A percentile compares a stretch with the other conserved stretches of the same genome.
phyloP scores from a whole-genome alignment of 2,797 vertebrate genomes.

The Acanthurus lineatus region DNA sequence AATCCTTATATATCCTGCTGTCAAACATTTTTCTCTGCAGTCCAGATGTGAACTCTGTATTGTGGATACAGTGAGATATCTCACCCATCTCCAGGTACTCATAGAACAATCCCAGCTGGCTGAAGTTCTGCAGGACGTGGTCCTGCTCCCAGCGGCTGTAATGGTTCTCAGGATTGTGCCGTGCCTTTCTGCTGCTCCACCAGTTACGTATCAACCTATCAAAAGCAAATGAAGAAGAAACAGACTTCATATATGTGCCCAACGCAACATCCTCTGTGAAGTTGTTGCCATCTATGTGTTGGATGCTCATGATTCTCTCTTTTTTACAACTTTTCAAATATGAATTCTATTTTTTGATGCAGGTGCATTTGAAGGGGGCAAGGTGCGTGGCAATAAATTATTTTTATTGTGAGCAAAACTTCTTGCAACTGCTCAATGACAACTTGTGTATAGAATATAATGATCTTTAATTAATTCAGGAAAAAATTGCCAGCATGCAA shows the following conservation, averaged over 20 bases:
- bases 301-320: too few relatives aligned
- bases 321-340: too few relatives aligned
- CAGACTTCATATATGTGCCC: neutral
- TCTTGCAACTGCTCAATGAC: too few relatives aligned
- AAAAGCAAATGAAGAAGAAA: conserved; percentile 11
- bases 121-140: conserved; percentile 91
- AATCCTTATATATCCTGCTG: neutral
- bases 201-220: conserved; percentile 91
- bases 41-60: neutral
- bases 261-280: too few relatives aligned
- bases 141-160: conserved; percentile 98
- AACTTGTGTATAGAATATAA: too few relatives aligned
- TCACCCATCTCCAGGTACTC: conserved; percentile 99
- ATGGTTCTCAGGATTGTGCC: conserved; percentile 87
- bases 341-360: too few relatives aligned
- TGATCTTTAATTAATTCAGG: too few relatives aligned
- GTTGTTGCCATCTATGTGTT: too few relatives aligned
- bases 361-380: too few relatives aligned
- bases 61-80: conserved; percentile 15
- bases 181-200: conserved; percentile 89
- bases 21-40: neutral
- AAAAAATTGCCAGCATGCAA: too few relatives aligned
- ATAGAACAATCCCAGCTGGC: conserved; percentile 93
- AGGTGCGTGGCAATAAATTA: too few relatives aligned
- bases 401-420: too few relatives aligned